Evolutionary conservation across 2,888 invertebrate species (phyloP), one percentile per base, ranked within the genome.

Genomic region (Hydrotaea cyrtoneurina): DNA sequence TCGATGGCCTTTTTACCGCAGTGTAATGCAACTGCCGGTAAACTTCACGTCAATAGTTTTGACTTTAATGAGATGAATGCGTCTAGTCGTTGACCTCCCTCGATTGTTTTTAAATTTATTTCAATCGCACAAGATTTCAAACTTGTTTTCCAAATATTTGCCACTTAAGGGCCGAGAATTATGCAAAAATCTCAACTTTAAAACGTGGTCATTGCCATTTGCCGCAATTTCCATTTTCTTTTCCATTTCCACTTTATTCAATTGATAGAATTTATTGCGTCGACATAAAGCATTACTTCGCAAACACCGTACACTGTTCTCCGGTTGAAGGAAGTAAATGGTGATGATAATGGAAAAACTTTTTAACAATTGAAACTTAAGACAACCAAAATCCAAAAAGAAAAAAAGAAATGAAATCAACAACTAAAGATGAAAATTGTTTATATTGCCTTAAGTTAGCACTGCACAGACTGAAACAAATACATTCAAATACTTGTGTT

Each of bases 261-360:
- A 23, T 57, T 57, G 23, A 13, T 10, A 7, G 5, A 57, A 57
- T 23, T 57, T 57, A 57, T 21, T 50, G 23, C 10, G 23, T 21
- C 13, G 1, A 50, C 13, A 13, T 8, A 62, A 62, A 62, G 26
- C 15, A 55, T 21, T 55, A n/a, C 62, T 36, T n/a, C 13, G 3
- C 43, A 53, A 21, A 17, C 39, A 57, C 23, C 64, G 26, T 66
- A 53, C 46, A 36, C 64, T n/a, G 50, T 50, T 50, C 50, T 43
- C 50, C n/a, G 13, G n/a, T n/a, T 17, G 10, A 36, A 62, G 71
- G 62, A 78, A 59, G 19, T 78, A 46, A 50, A 26, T 71, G 59
- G 71, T 78, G 71, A 78, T 62, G 71, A 50, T 78, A 78, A 71
- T 78, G 50, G 71, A 71, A 78, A 62, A 78, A 78, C 46, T 50